Percentiles rank a stretch among this genome's conserved stretches.
Conservation (phyloP, 2,113 vertebrate genomes). For the Manacus vitellinus region DNA sequence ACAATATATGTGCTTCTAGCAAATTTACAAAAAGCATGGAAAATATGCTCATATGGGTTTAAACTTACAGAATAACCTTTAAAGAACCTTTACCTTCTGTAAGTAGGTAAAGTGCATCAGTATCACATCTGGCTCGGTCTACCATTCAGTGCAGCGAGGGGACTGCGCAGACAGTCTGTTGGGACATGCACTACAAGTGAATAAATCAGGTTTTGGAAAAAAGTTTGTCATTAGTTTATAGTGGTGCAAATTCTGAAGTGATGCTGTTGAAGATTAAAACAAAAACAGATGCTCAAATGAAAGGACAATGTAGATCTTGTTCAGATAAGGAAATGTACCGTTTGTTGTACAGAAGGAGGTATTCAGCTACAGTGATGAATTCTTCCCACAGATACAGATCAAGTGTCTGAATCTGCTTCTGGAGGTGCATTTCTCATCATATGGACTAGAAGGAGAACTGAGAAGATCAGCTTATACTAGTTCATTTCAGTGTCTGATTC, state of each 20-base stretch:
- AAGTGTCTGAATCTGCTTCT: background rate
- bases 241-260: background rate
- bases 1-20: background rate
- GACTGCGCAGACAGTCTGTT: background rate
- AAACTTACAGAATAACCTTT: background rate
- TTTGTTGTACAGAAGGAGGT: background rate
- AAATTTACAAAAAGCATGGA: background rate
- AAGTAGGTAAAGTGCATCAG: background rate
- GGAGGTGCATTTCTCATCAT: background rate
- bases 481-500: background rate
- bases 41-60: background rate
- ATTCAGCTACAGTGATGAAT: background rate
- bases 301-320: background rate
- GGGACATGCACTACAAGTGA: background rate
- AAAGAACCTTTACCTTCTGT: background rate
- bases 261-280: background rate
- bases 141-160: background rate
- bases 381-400: background rate
- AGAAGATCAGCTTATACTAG: background rate
- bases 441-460: background rate
- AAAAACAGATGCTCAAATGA: background rate
- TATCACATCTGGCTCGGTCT: background rate
- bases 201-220: background rate
- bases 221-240: background rate
- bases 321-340: background rate